Evolutionary conservation across 2,888 invertebrate genomes (phyloP).

Genomic region (Sphinx pinastri): DNA sequence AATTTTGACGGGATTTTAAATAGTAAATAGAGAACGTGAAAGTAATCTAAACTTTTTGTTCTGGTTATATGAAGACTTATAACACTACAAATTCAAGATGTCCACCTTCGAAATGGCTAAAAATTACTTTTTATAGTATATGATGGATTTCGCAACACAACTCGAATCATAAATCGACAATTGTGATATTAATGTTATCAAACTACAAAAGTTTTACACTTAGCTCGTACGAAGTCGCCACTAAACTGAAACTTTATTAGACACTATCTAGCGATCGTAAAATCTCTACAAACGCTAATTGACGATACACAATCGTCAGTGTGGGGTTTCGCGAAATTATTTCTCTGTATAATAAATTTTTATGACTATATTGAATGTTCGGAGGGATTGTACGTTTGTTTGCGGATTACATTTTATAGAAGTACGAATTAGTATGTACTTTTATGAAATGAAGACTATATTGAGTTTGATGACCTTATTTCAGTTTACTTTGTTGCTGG

Average conservation of each 20-base stretch:
- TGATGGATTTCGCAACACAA: background rate
- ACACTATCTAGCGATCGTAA: slow-evolving; percentile 62
- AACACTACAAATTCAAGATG: too few relatives aligned
- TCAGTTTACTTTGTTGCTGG: background rate
- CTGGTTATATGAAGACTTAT: too few relatives aligned
- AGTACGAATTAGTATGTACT: background rate
- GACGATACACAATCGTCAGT: slow-evolving; percentile 50
- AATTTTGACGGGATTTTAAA: too few relatives aligned
- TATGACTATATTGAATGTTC: slow-evolving; percentile 35
- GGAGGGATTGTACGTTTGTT: slow-evolving; percentile 31
- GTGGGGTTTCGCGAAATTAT: slow-evolving; percentile 31
- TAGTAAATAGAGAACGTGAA: too few relatives aligned
- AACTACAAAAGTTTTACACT: background rate
- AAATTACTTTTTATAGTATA: too few relatives aligned
- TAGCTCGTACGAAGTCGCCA: slow-evolving; percentile 1
- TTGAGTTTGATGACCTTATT: background rate
- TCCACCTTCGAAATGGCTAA: too few relatives aligned
- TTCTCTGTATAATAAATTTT: slow-evolving; percentile 34
- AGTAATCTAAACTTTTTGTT: background rate
- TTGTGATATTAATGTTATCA: background rate
- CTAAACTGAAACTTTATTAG: slow-evolving; percentile 55
- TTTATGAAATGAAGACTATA: background rate
- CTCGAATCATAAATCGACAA: too few relatives aligned
- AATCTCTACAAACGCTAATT: slow-evolving; percentile 63
- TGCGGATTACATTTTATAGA: slow-evolving; percentile 24